phyloP scores from a whole-genome alignment of 2,113 vertebrate genomes.

The Malurus alboscapulatus region DNA sequence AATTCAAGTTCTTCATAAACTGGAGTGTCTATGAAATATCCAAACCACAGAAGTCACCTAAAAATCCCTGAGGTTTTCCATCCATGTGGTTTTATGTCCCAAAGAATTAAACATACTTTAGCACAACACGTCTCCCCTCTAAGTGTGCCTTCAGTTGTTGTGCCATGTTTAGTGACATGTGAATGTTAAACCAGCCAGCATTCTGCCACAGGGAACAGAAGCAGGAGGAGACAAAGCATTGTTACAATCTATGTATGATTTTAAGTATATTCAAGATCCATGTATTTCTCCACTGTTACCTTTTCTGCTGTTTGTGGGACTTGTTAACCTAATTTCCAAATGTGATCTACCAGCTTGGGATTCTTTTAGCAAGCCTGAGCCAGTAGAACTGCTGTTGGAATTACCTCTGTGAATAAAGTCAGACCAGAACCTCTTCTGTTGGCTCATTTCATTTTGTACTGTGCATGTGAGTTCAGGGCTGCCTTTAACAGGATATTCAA shows the following conservation, averaged over 20 bases:
- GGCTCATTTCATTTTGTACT: background rate
- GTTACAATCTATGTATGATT: background rate
- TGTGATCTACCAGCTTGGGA: accelerated
- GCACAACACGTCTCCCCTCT: background rate
- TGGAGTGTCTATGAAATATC: background rate
- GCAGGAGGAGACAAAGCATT: background rate
- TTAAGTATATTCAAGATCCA: background rate
- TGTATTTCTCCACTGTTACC: background rate
- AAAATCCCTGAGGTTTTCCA: background rate
- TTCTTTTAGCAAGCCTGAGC: background rate
- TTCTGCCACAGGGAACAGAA: background rate
- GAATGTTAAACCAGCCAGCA: background rate
- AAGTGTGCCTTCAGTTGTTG: background rate
- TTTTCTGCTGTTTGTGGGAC: background rate
- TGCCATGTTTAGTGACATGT: accelerated
- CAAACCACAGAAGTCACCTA: background rate
- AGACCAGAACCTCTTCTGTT: background rate
- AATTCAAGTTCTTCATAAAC: background rate
- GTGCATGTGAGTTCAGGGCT: background rate
- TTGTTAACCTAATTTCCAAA: background rate
- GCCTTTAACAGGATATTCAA: background rate
- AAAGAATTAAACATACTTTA: background rate
- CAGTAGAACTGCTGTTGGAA: background rate
- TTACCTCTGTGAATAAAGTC: slow-evolving; percentile 9
- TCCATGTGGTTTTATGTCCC: background rate